Base-by-base conservation (phyloP, 2,888 invertebrate genomes). In the Leptopilina myrica region DNA sequence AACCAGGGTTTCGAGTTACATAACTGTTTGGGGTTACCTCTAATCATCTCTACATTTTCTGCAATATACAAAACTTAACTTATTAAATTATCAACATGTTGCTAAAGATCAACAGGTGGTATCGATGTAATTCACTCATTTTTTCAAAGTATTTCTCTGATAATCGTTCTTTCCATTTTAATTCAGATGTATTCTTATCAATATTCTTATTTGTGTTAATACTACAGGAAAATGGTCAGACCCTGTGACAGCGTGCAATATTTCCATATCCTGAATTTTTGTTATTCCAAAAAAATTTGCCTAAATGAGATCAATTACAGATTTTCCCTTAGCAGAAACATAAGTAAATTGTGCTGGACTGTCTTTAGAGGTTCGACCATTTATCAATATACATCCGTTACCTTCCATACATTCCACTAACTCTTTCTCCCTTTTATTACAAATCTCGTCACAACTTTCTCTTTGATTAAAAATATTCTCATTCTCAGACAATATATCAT, bases 311-410 rank as follows among this genome's bases (percentile, higher is more conserved):
- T 64, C 64, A 26, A 64, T 64, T 64, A 11, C n/a, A 11, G 64
- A 64, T 64, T 64, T 64, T 12, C 64, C 64, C 1, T 12, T 5
- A 11, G 64, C n/a, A 64, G 20, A 26, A 2, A 64, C 64, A 64
- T 14, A 64, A 64, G 64, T 64, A 5, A 64, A 64, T 64, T 64
- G 64, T 4, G 64, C 64, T 7, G 64, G n/a, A 33, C 11, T 64
- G n/a, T 64, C 64, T 64, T 64, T 15, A 64, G 33, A 2, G 33
- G 64, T 64, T 64, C 64, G 64, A 12, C 12, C 64, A 14, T 64
- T 64, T 64, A 64, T 26, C 2, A 64, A 64, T 14, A 33, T 64
- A 64, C 7, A 64, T 26, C 64, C 64, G 64, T 64, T 64, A 64
- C 64, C 33, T 14, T 33, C 33, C 33, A 33, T 33, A 33, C 33